A percentile compares a stretch with the other conserved stretches of the same genome.
These are phyloP conservation scores for Macheiramphus alcinus DNA, from an alignment of 2,113 vertebrate genomes.

Conservation along the genomic window DNA sequence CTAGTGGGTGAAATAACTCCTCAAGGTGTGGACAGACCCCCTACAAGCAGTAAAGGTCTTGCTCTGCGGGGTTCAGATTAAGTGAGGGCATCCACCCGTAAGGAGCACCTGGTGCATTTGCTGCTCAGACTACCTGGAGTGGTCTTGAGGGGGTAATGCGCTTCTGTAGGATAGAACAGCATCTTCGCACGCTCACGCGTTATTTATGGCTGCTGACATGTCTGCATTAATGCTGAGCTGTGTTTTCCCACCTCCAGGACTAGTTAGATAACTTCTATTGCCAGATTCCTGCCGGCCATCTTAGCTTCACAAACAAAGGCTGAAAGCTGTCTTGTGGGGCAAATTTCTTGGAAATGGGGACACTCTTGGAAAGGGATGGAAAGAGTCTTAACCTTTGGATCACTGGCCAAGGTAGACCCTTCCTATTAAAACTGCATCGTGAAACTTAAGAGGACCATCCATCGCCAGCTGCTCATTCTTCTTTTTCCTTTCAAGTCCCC, in stretches of 20 bases:
- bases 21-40: background rate
- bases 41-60: background rate
- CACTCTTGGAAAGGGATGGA: background rate
- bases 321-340: background rate
- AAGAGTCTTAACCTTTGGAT: background rate
- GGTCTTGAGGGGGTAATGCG: background rate
- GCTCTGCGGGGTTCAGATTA: background rate
- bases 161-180: background rate
- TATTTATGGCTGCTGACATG: background rate
- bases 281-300: background rate
- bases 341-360: background rate
- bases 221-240: background rate
- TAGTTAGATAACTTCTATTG: background rate
- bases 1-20: background rate
- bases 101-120: background rate
- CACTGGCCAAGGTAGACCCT: background rate
- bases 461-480: background rate
- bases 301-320: background rate
- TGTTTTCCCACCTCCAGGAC: background rate
- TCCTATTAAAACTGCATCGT: background rate
- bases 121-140: background rate
- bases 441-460: background rate
- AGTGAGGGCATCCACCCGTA: background rate
- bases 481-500: background rate
- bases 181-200: accelerated